These are phyloP conservation scores for Oxyruncus cristatus DNA, from an alignment of 2,113 vertebrate genomes.

Conservation along the genomic window DNA sequence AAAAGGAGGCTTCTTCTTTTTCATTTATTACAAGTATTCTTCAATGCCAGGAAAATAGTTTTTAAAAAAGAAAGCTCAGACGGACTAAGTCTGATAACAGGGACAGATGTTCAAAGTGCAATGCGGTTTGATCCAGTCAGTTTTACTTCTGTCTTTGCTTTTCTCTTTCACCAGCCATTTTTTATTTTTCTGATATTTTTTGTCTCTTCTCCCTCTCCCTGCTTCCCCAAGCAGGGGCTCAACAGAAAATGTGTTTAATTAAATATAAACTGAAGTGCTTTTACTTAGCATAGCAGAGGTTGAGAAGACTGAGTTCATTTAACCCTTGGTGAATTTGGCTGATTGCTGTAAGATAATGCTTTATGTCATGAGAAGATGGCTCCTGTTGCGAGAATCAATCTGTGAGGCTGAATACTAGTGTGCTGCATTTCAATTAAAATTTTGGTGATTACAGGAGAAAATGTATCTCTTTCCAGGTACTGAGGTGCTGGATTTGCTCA, in stretches of 20 bases:
- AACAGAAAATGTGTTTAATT: not conserved
- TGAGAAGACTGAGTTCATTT: not conserved
- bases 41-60: not conserved
- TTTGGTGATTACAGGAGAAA: not conserved
- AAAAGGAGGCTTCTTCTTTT: not conserved
- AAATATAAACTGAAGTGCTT: not conserved
- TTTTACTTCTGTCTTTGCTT: not conserved
- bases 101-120: not conserved
- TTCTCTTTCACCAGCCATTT: not conserved
- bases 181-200: not conserved
- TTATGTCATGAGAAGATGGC: not conserved
- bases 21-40: not conserved
- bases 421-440: not conserved
- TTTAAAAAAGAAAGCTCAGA: not conserved
- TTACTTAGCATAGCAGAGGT: not conserved
- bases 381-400: not conserved
- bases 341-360: not conserved
- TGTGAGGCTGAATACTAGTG: not conserved
- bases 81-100: not conserved
- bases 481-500: not conserved
- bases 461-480: not conserved
- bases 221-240: not conserved
- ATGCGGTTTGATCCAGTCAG: not conserved
- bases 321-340: not conserved
- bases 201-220: not conserved